Base-by-base conservation (phyloP, 1,140 invertebrate species). In the Drosophila ambigua region DNA sequence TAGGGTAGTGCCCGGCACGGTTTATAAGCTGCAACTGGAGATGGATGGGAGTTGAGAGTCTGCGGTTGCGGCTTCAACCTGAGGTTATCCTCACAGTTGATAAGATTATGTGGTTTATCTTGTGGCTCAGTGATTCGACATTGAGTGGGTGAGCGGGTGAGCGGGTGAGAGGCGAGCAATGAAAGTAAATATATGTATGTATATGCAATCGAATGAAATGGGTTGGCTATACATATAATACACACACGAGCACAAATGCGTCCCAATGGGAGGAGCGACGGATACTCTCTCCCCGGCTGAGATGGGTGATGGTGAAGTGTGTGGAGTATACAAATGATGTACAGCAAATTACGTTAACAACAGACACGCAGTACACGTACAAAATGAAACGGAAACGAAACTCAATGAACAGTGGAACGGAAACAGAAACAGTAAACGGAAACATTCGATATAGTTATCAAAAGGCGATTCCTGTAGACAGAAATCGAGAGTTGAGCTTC, bases 401-500 rank as follows among this genome's bases (percentile, higher is more conserved):
- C 66, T 51, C 20, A 49, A 71, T 69, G 65, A 71, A 69, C 67
- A 50, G 64, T 69, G 66, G 61, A 64, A 64, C 61, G 43, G 52
- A 45, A 66, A 64, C 61, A n/a, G 15, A 4, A 20, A 20, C 15
- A 24, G 15, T 11, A 11, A 13, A 53, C 5, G n/a, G 66, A 57
- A 55, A 68, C 72, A 67, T 63, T 73, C 51, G 43, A 51, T 69
- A 76, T 76, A 75, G 50, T 35, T 35, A 11, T 35, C 31, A 35
- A 35, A 35, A 20, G 57, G 41, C 52, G 58, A 48, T 67, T 58
- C 44, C 62, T 46, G 58, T 63, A 58, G 65, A 84, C 48, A 72
- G 51, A 88, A 88, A 79, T 72, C 71, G 50, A 88, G 68, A 87
- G 67, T 88, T 87, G 79, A 80, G 85, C 85, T 89, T 89, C 84